Base-by-base conservation (phyloP, 2,113 vertebrate species). In the Scatophagus argus region DNA sequence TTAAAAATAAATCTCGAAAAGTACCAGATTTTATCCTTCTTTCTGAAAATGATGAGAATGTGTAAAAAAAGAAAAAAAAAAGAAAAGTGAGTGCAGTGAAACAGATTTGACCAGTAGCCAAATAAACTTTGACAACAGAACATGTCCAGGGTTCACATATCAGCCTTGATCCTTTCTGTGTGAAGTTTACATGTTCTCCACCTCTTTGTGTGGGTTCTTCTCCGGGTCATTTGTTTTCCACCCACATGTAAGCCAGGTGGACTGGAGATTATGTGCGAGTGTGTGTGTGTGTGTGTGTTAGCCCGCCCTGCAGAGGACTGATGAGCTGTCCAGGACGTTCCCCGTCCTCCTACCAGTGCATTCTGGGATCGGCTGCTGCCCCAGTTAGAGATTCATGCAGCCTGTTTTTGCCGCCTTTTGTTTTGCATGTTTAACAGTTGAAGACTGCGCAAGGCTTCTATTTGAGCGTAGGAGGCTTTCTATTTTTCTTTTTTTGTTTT, bases 241-340 rank as follows among this genome's bases (percentile, higher is more conserved):
- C 86, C 85, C 87, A 89, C 84, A 82, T 92, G 82, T 78, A 76
- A 58, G 2, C 87, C 88, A 90, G 85, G 83, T 89, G 85, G 79
- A 87, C 51, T 46, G 31, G 62, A 81, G 75, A 87, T 86, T 73
- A 84, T 82, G 60, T 86, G 77, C 25, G 67, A 59, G 38, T 41
- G 19, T 25, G 47, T 72, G 8, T 59, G 70, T 66, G 5, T 74
- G 23, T 61, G 58, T 58, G 55, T 65, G 58, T 72, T 32, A 13
- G 38, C 29, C 47, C 25, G 7, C 69, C 60, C 68, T 69, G 68
- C 55, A 19, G 51, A 79, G 51, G 74, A 81, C 83, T 89, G 74
- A 87, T 83, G 79, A 83, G 79, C 77, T 86, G 83, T 85, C 66
- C 75, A 82, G 75, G 64, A 80, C 47, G 10, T 34, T 62, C 32